Conservation (phyloP, 2,797 vertebrate genomes). For the Coregonus ussuriensis region DNA sequence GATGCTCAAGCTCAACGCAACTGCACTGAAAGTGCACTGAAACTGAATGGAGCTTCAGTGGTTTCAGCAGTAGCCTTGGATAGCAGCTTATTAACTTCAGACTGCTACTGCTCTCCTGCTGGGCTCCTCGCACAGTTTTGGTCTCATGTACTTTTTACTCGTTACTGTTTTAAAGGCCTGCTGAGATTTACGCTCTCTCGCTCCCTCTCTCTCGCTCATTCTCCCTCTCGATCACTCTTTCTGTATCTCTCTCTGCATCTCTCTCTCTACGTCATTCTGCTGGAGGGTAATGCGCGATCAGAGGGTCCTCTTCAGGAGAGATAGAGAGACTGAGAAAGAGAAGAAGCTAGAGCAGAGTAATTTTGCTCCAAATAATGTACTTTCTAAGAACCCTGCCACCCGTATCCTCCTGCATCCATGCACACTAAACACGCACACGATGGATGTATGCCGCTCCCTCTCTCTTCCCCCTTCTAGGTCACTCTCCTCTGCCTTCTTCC, state of each 20-base stretch:
- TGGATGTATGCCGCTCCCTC: constrained; percentile 19
- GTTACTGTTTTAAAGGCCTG: constrained; percentile 13
- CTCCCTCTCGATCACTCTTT: not conserved
- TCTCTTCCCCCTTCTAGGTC: not conserved
- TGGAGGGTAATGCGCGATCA: constrained; percentile 2
- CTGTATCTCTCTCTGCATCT: not conserved
- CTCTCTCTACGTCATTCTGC: not conserved
- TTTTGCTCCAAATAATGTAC: constrained; percentile 12
- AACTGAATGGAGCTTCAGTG: not conserved
- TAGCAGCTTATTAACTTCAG: not conserved
- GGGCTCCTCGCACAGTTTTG: not conserved
- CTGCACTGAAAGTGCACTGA: not conserved
- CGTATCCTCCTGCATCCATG: no score
- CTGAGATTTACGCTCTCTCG: constrained; percentile 21
- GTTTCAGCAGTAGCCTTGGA: not conserved
- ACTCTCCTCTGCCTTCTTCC: constrained; percentile 10
- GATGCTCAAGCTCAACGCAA: no score
- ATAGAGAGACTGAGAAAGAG: not conserved
- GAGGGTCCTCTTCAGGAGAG: not conserved
- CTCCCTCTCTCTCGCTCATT: not conserved
- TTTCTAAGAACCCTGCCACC: constrained; percentile 21
- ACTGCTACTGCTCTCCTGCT: not conserved
- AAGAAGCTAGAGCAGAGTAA: constrained; percentile 27
- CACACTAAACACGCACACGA: constrained; percentile 25
- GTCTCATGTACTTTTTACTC: constrained; percentile 3